Base-by-base conservation (phyloP, 1,140 invertebrate species). In the Hylaeus volcanicus region DNA sequence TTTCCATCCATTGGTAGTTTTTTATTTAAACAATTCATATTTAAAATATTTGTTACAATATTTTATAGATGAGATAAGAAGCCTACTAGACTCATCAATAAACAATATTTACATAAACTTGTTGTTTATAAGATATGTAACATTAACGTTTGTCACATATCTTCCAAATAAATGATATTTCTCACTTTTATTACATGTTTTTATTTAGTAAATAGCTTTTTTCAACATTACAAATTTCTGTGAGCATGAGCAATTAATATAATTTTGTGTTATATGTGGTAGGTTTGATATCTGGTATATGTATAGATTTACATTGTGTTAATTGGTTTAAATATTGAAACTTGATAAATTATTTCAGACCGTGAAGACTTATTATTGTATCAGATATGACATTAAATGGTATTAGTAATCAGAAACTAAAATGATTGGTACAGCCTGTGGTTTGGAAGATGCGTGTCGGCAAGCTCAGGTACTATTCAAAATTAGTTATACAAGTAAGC, bases 361-460 rank as follows among this genome's bases (percentile, higher is more conserved):
- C 86, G 74, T 88, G 86, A 90, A 82, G 74, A 83, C 83, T 84
- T 82, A 76, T 83, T 88, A 84, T 78, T 88, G 66, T 76, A 81
- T 87, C 85, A 92, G 88, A 89, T 92, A 92, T 92, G 92, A 92
- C 86, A 89, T 90, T 91, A 88, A 88, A 85, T 87, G 84, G 82
- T 88, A 74, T 82, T 83, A 86, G 86, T 82, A 84, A 86, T 88
- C 86, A 88, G 83, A 77, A 84, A 64, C 70, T 86, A 92, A 88
- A 90, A 93, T 93, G 92, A 92, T 93, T 88, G 90, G 91, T 85
- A 88, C 90, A 89, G 82, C 88, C 77, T 89, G 86, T 85, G 90
- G 79, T 81, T 89, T 93, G 81, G 92, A 93, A 87, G 91, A 93
- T 88, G 92, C 92, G 88, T 93, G 89, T 89, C 88, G 81, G 71